A percentile compares a stretch with the other conserved stretches of the same genome.
Conservation (phyloP, 2,113 vertebrate genomes). For the Megaceryle maxima region DNA sequence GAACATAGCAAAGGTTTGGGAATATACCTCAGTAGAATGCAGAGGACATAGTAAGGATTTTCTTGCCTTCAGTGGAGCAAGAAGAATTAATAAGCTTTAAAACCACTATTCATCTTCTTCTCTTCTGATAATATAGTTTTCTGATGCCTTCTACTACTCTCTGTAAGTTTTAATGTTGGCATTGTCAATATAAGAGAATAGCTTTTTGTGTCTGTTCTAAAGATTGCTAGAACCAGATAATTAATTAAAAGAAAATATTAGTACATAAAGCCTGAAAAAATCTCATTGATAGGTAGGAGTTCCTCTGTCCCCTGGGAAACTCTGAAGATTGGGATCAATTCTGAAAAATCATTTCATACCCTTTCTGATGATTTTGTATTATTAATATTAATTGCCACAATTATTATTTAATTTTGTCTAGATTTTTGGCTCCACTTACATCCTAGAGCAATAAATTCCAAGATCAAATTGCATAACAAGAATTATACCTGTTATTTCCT, state of each 20-base stretch:
- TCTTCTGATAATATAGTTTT: not conserved
- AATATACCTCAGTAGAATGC: not conserved
- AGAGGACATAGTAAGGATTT: not conserved
- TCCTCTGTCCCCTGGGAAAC: not conserved
- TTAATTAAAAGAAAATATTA: not conserved
- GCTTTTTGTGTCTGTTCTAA: not conserved
- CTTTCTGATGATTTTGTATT: not conserved
- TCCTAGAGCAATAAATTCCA: slow-evolving; percentile 1
- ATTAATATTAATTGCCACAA: not conserved
- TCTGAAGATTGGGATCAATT: not conserved
- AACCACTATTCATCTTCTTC: not conserved
- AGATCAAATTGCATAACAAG: not conserved
- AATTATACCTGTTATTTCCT: not conserved
- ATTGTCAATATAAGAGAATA: not conserved
- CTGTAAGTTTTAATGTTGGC: not conserved
- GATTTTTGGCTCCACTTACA: not conserved
- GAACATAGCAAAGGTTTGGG: not conserved
- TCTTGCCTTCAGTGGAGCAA: not conserved
- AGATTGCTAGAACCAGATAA: not conserved
- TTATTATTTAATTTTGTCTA: not conserved
- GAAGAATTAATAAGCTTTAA: not conserved
- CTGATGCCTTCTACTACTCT: not conserved
- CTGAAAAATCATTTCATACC: not conserved
- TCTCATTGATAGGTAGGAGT: not conserved
- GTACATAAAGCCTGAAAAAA: not conserved